Evolutionary conservation across 2,797 vertebrate species (phyloP), one percentile per base, ranked within the genome.

Genomic region (Rachycentron canadum): DNA sequence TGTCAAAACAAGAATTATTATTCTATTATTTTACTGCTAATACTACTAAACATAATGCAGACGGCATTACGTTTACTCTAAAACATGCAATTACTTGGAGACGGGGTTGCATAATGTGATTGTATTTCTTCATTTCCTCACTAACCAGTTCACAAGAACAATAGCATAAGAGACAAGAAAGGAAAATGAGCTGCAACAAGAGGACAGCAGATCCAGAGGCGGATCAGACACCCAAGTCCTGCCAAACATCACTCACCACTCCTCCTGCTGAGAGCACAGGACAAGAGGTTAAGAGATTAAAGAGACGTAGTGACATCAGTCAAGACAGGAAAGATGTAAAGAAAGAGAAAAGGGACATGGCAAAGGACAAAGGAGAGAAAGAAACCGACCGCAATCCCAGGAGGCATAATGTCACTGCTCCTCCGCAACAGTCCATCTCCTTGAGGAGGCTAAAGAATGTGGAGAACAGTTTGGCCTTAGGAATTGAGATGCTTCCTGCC

Each of bases 391-490:
- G 1, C 26, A 47, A 10, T 41, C 43, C 16, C 19, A 3, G 21
- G 40, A 69, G 9, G 3, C 13, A 19, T 66, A 26, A 21, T 49
- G 47, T 47, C 38, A 16, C 61, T 36, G 19, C 0, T 14, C 38
- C 19, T 10, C 66, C 36, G 55, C 70, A 43, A n/a, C 40, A 86
- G 19, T 84, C 40, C 14, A 89, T 92, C 71, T 87, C 92, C 28
- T 13, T 28, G 7, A 25, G 91, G 89, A 91, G 16, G 41, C 59
- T 94, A 52, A 73, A 52, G 74, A 93, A 94, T 40, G 84, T 93
- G 63, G 95, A 96, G 91, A 82, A 8, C 17, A 91, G 91, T 83
- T 64, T 95, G 81, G 93, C 93, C 78, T 95, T 91, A 17, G 3
- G 61, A 5, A 90, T 89, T 16, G 81, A 94, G 3, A 90, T 94